Conservation (phyloP, 1,140 invertebrate species). For the Zophobas morio region DNA sequence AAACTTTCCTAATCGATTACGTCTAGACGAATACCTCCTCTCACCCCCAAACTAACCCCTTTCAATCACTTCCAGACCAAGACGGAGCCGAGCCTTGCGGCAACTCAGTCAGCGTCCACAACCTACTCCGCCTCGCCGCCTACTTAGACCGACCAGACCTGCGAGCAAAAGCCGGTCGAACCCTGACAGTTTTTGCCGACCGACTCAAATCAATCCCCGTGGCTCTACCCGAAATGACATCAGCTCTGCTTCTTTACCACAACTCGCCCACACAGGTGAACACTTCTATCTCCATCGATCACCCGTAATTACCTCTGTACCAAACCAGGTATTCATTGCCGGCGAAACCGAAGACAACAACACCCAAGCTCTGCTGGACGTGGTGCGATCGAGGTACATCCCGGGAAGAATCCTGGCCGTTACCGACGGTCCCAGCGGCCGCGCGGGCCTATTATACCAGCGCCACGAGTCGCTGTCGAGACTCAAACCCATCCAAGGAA, state of each 20-base stretch:
- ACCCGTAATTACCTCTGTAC: not conserved
- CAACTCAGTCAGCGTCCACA: conserved; percentile 90
- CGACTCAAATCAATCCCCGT: conserved; percentile 72
- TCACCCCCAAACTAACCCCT: not conserved
- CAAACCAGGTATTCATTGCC: conserved; percentile 75
- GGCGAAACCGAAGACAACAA: conserved; percentile 76
- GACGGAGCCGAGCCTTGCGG: conserved; percentile 94
- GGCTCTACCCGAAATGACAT: conserved; percentile 85
- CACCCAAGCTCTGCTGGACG: conserved; percentile 78
- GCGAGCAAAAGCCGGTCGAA: conserved; percentile 70
- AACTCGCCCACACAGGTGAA: conserved; percentile 78
- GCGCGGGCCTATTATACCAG: conserved; percentile 64
- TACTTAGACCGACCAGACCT: conserved; percentile 75
- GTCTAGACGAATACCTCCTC: too few species aligned
- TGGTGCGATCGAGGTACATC: conserved; percentile 77
- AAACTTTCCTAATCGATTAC: too few species aligned
- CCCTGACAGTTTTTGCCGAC: conserved; percentile 72
- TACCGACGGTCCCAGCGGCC: conserved; percentile 71
- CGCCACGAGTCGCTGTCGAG: conserved; percentile 59
- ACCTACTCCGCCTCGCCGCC: conserved; percentile 82
- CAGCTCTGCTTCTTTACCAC: conserved; percentile 79
- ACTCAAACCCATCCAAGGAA: conserved; percentile 68
- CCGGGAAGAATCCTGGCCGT: conserved; percentile 81
- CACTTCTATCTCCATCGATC: not conserved
- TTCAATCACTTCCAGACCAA: conserved; percentile 79